Base-by-base conservation (phyloP, 1,140 invertebrate species). In the Hypothenemus hampei region DNA sequence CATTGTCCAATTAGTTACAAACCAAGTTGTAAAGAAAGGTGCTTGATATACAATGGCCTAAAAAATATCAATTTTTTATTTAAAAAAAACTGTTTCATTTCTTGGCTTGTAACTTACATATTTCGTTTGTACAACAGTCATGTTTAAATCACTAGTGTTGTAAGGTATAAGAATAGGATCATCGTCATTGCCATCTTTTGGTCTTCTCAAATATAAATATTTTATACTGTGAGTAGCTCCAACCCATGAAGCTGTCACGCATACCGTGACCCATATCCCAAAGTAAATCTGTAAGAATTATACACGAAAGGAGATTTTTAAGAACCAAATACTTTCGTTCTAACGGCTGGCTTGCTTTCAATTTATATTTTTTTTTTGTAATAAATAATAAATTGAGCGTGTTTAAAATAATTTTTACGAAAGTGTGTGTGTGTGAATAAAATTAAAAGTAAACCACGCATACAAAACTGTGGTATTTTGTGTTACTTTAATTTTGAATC, bases 11-110 rank as follows among this genome's bases (percentile, higher is more conserved):
- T 91, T 88, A n/a, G 91, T 94, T 69, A 86, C 89, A 69, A 94
- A 93, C 91, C 92, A 97, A 11, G 91, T 91, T 8, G 91, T 92
- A 70, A 95, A 91, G 72, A 95, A 94, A 41, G 92, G 90, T 20
- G 91, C 91, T 72, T 89, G 87, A 73, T 89, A 91, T 13, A 78
- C 73, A 41, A 77, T 69, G 56, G 77, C 73, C 80, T 85, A 70
- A 21, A 79, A n/a, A 78, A 55, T 60, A 67, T 45, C n/a, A 51
- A 53, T 45, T 36, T 43, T 3, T 4, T 35, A 48, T 21, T 37
- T 37, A 2, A 16, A 37, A 0, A n/a, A 37, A 56, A 3, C 23
- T 57, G 24, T 20, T 24, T 3, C 0, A 22, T 5, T 26, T 31
- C 19, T 19, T 52, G 8, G 11, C 10, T 7, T 11, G 8, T 16